Percentiles rank a stretch among this genome's conserved stretches.
These are phyloP conservation scores for Numenius phaeopus DNA, from an alignment of 2,797 vertebrate genomes.

Conservation along the genomic window DNA sequence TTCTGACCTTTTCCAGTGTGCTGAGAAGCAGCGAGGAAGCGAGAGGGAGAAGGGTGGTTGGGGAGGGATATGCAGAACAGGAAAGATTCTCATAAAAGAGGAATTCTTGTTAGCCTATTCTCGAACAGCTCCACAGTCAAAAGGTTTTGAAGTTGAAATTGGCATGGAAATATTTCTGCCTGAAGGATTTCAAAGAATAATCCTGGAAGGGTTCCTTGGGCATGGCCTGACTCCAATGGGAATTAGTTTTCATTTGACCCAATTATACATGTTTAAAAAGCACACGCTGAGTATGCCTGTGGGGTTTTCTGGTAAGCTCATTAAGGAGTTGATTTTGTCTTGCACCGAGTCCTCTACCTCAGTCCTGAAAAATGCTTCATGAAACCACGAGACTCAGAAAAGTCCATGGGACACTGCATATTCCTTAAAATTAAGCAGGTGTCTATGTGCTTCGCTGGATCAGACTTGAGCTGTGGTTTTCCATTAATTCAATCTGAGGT, in stretches of 20 bases:
- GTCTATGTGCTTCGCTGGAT: not conserved
- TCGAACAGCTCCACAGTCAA: constrained; percentile 19
- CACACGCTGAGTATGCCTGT: constrained; percentile 35
- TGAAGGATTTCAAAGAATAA: constrained; percentile 68
- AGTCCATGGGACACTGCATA: not conserved
- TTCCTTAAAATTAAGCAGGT: constrained; percentile 13
- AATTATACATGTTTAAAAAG: constrained; percentile 65
- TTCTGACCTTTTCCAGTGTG: constrained; percentile 38
- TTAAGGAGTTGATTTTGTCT: constrained; percentile 50
- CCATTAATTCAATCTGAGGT: not conserved
- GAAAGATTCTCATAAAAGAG: constrained; percentile 28
- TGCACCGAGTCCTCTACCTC: not conserved
- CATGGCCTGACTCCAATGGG: constrained; percentile 55
- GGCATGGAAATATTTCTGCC: constrained; percentile 61
- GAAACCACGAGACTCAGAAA: not conserved
- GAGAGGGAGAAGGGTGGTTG: not conserved
- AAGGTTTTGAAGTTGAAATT: constrained; percentile 55
- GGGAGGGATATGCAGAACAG: not conserved
- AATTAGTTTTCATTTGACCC: constrained; percentile 72
- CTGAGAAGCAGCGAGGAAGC: not conserved
- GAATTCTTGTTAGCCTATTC: constrained; percentile 36
- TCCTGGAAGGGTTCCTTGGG: constrained; percentile 56
- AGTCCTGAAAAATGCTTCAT: constrained; percentile 32
- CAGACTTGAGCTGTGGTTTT: not conserved
- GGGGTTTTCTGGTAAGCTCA: constrained; percentile 64